Conservation (phyloP, 2,888 invertebrate species). For the Dendrolimus houi region DNA sequence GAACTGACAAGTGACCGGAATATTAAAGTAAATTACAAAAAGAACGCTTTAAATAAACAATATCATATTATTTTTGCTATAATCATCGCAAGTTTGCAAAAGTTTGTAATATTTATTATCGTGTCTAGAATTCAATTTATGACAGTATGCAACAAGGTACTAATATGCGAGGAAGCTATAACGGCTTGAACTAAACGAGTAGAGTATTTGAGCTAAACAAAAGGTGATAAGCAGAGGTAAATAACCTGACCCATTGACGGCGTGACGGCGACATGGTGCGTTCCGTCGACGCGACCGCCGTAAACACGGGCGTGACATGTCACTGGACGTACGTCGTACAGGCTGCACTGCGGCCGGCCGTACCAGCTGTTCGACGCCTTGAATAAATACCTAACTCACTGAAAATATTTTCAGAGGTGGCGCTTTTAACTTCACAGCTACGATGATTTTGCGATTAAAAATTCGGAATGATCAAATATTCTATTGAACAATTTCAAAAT, state of each 20-base stretch:
- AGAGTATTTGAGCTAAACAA: conserved; percentile 70
- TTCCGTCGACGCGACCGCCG: conserved; percentile 22
- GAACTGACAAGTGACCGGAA: conserved; percentile 15
- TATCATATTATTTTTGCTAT: neutral
- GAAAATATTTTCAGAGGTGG: conserved; percentile 45
- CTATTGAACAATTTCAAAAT: conserved; percentile 10
- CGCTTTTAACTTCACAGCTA: too few species aligned
- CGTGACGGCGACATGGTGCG: conserved; percentile 39
- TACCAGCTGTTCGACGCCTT: conserved; percentile 57
- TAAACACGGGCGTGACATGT: conserved; percentile 19
- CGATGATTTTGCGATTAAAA: too few species aligned
- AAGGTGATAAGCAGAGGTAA: conserved; percentile 74
- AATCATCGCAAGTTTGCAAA: neutral
- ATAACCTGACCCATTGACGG: conserved; percentile 71
- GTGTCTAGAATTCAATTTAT: neutral
- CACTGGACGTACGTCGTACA: neutral
- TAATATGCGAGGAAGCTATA: conserved; percentile 32
- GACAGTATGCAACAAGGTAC: conserved; percentile 2
- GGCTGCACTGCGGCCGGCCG: neutral
- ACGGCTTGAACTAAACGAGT: conserved; percentile 35
- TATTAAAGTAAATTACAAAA: neutral
- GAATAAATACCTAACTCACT: conserved; percentile 29
- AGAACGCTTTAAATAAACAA: neutral
- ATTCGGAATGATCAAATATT: too few species aligned
- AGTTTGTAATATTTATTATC: neutral